A percentile compares a stretch with the other conserved stretches of the same genome.
Evolutionary conservation across 2,113 vertebrate genomes (phyloP).

Genomic region (Potamarius usumacintae): DNA sequence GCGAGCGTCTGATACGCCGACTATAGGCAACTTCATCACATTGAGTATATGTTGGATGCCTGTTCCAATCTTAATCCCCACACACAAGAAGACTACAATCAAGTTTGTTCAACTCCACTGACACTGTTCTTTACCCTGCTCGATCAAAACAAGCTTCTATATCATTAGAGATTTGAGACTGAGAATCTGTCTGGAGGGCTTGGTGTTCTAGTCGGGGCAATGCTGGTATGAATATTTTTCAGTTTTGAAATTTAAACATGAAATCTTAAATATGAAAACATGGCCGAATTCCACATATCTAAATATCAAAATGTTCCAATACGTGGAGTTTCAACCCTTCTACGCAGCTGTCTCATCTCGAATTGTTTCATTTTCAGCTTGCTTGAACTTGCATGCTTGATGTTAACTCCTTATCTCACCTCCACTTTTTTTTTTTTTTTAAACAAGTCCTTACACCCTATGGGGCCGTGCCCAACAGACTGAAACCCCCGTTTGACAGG

Average conservation of each 20-base stretch:
- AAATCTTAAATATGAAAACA: neutral
- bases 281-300: neutral
- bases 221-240: neutral
- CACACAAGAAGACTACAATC: slow-evolving; percentile 9
- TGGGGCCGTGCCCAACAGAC: neutral
- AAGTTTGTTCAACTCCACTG: neutral
- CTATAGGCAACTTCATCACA: neutral
- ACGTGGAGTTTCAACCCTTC: neutral
- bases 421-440: neutral
- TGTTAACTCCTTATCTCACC: neutral
- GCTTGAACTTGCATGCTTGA: neutral
- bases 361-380: neutral
- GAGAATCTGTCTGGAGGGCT: neutral
- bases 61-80: slow-evolving; percentile 1
- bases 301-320: neutral
- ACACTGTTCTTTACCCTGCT: slow-evolving; percentile 26
- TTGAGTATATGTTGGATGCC: neutral
- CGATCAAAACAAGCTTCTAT: slow-evolving; percentile 15
- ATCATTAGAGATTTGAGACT: neutral
- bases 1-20: too few species aligned
- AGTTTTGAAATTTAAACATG: neutral
- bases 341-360: neutral
- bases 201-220: neutral
- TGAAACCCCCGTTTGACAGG: neutral
- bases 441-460: neutral